These are phyloP conservation scores for Platygyra sinensis DNA, from an alignment of 64 coral and sea anemone genomes.

Conservation along the genomic window DNA sequence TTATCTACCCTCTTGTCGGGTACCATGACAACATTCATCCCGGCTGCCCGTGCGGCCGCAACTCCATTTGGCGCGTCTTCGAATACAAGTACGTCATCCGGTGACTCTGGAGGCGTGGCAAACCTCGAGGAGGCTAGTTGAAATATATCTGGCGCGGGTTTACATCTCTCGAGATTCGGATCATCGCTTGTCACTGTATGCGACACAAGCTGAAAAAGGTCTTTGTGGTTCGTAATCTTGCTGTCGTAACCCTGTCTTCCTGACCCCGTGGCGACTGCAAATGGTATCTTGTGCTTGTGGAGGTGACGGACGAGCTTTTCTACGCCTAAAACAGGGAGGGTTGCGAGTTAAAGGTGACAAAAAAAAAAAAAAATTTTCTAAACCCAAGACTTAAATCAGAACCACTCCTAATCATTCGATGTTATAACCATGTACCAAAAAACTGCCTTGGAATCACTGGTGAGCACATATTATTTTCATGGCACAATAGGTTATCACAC, in stretches of 20 bases:
- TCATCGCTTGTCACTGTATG: conserved; percentile 92
- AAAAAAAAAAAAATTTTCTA: no score
- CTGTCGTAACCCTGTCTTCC: conserved; percentile 46
- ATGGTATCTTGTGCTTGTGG: conserved; percentile 75
- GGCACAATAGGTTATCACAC: no score
- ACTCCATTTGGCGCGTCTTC: conserved; percentile 99
- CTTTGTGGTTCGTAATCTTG: conserved; percentile 68
- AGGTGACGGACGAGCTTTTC: no score
- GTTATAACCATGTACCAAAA: no score
- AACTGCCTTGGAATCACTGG: no score
- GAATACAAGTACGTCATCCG: conserved; percentile 86
- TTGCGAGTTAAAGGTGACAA: no score
- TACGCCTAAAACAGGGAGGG: no score
- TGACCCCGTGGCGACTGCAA: conserved; percentile 94
- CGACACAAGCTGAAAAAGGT: conserved; percentile 68
- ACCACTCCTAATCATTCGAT: no score
- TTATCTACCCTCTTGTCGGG: conserved; percentile 67
- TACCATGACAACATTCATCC: conserved; percentile 99
- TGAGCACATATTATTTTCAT: no score
- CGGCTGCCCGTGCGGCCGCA: conserved; percentile 69
- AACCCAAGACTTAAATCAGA: no score
- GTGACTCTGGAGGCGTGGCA: conserved; percentile 47
- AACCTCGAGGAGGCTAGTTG: conserved; percentile 81
- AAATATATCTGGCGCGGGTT: conserved; percentile 95
- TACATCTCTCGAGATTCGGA: conserved; percentile 75